Base-by-base conservation (phyloP, 2,113 vertebrate species). In the Anhinga anhinga region DNA sequence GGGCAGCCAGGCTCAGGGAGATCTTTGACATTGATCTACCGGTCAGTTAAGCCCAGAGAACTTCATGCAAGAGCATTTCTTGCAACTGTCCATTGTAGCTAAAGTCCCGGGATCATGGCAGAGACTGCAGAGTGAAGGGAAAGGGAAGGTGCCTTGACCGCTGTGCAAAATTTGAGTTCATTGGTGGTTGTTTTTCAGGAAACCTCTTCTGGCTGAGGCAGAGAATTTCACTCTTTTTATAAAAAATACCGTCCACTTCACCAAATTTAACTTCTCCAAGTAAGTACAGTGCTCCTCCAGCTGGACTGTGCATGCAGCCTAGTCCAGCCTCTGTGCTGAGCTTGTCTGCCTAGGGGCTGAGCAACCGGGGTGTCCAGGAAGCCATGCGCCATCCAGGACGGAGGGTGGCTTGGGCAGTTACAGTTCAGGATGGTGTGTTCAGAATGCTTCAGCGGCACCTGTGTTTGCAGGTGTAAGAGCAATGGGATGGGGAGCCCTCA, bases 141-240 rank as follows among this genome's bases (percentile, higher is more conserved):
- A 7, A 8, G 47, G 76, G 71, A 55, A 42, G 0, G 0, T 23
- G n/a, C 45, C 42, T 70, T 53, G 53, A 34, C 63, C 1, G 4
- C 29, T 50, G 9, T 32, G 56, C 66, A 44, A n/a, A 56, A 23
- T 38, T 47, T 73, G 18, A 77, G 16, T 53, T 83, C 3, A 0
- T 32, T 79, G 53, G n/a, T 90, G 34, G 3, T 90, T 95, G 29
- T 78, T 95, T 94, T 90, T 53, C 92, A 98, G 98, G 96, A 97
- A 93, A 76, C 96, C 97, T 80, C 97, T 97, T 67, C 91, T 98
- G 96, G 36, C 86, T 23, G 97, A 98, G 66, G 96, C 96, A 0
- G 95, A 98, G 93, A 98, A 98, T 94, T 98, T 98, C 80, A 98
- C 98, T 7, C 96, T 98, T 30, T 97, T 98, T 69, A 97, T 98